Conservation (phyloP, 2,888 invertebrate genomes). For the Conistra vaccinii region DNA sequence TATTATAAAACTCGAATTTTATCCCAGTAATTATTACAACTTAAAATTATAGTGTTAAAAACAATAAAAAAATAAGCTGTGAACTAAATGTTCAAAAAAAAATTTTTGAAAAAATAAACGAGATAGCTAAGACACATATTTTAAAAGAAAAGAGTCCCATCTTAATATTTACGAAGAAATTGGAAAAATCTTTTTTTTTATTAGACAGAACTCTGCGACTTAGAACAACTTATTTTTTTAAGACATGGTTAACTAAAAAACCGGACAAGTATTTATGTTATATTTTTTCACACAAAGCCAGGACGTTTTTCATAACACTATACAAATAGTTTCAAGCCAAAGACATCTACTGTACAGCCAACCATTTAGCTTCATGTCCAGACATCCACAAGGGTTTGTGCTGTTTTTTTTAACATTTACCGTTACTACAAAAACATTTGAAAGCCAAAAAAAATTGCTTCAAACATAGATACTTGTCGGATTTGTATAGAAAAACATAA, state of each 20-base stretch:
- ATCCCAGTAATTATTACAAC: conserved; percentile 74
- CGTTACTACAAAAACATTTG: neutral
- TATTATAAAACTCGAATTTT: conserved; percentile 5
- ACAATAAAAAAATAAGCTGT: conserved; percentile 87
- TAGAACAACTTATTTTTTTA: conserved; percentile 88
- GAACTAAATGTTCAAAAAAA: conserved; percentile 79
- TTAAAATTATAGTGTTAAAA: conserved; percentile 80
- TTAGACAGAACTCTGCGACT: conserved; percentile 76
- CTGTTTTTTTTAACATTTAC: neutral
- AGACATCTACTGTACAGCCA: conserved; percentile 88
- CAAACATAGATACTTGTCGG: conserved; percentile 73
- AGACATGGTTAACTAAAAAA: conserved; percentile 82
- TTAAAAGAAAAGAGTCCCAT: conserved; percentile 60
- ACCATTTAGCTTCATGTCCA: conserved; percentile 80
- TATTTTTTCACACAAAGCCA: conserved; percentile 53
- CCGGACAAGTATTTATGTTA: conserved; percentile 73
- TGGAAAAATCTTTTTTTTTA: conserved; percentile 31
- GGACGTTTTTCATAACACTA: conserved; percentile 75
- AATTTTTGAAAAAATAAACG: conserved; percentile 64
- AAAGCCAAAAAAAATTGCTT: conserved; percentile 29
- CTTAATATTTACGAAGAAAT: conserved; percentile 39
- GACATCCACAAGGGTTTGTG: conserved; percentile 56
- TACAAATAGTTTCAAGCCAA: conserved; percentile 84
- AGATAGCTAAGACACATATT: conserved; percentile 74
- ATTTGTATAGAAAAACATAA: conserved; percentile 73